phyloP scores from a whole-genome alignment of 1,140 invertebrate species.

The Rhizoglyphus robini region DNA sequence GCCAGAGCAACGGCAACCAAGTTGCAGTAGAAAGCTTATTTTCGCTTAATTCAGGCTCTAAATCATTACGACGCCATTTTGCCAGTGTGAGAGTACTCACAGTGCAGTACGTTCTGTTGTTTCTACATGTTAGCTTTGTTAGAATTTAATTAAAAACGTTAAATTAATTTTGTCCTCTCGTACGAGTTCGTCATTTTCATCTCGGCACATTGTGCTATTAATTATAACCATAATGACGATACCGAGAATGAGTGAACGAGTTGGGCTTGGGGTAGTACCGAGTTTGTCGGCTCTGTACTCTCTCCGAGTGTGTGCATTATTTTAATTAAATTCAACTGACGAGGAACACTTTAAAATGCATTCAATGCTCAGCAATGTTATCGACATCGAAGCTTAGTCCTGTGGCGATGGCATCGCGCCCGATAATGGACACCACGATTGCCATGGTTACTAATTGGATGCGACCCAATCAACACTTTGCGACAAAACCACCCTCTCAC shows the following conservation, averaged over 20 bases:
- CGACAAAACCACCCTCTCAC: no score
- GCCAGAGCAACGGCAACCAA: no score
- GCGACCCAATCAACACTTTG: no score
- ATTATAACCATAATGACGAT: slow-evolving; percentile 9
- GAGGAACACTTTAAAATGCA: background rate
- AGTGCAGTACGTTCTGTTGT: background rate
- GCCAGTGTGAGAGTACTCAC: background rate
- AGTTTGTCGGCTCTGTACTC: no score
- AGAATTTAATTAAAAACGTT: background rate
- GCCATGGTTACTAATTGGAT: no score
- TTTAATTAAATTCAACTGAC: background rate
- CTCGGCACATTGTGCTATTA: background rate
- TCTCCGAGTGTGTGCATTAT: slow-evolving; percentile 8
- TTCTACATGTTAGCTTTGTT: background rate
- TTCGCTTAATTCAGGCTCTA: no score
- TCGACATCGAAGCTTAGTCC: no score
- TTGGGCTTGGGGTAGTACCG: background rate
- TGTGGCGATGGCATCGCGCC: no score
- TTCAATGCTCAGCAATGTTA: background rate
- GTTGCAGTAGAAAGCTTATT: no score
- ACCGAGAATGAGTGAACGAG: background rate
- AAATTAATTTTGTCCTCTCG: slow-evolving; percentile 5
- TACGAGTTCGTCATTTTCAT: background rate
- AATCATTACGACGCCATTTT: no score
- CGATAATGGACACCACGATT: no score